Evolutionary conservation across 2,797 vertebrate species (phyloP), one percentile per base, ranked within the genome.

Genomic region (Octomys mimax): DNA sequence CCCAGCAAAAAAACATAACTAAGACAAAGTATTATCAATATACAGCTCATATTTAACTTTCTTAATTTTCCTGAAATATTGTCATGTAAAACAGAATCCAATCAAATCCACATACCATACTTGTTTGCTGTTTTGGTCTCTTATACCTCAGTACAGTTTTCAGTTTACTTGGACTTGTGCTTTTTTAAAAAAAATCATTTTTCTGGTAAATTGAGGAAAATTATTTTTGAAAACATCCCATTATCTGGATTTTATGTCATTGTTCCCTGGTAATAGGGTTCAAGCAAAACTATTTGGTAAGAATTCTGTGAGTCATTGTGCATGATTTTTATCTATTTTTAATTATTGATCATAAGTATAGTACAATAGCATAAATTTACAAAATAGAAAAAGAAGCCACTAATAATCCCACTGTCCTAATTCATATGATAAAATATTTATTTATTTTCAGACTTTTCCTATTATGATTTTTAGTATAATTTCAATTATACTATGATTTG

Each of bases 151-250:
- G 21, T 61, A 36, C 21, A 73, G 62, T 88, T 85, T 7, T 86
- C 31, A 81, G 31, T 59, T 70, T 22, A 94, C 11, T 24, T 79
- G 22, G 24, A 11, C 68, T 92, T 83, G n/a, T 1, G 21, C 46
- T 92, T 82, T 78, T 46, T 8, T 3, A 39, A 77, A 39, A 77
- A 33, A 71, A 22, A 66, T 18, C 70, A n/a, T 59, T 61, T 97
- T 90, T 90, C 62, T 80, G 49, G 75, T 68, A 26, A 94, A 42
- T 36, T 88, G 11, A 88, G 78, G 16, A 57, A 94, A 68, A 71
- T 71, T 80, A 7, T 62, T 24, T 83, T 80, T n/a, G 46, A 92
- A 79, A 86, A 81, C 88, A 19, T 39, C 12, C 26, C n/a, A 71
- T 7, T 54, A 19, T 78, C 33, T 61, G 86, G 61, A 39, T n/a